phyloP scores from a whole-genome alignment of 1,140 invertebrate genomes.

The Sycophila sp. region DNA sequence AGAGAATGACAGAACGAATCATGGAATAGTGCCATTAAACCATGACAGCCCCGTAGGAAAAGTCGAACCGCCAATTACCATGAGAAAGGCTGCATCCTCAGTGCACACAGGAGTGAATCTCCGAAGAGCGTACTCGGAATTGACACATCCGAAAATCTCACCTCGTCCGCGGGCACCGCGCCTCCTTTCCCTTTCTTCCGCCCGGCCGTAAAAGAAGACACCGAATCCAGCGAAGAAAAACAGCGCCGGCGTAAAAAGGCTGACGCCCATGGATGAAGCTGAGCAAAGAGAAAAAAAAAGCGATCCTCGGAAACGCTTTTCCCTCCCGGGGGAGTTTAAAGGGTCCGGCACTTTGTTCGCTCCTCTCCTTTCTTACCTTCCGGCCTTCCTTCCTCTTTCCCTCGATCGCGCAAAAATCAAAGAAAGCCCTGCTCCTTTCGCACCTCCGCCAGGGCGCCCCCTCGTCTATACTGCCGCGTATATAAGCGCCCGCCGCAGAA shows the following conservation, averaged over 20 bases:
- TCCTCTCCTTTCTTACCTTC: not conserved
- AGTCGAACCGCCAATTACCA: conserved; percentile 11
- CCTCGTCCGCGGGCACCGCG: not conserved
- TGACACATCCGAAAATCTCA: conserved; percentile 27
- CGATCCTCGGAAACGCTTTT: too few species aligned
- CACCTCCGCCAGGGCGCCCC: too few species aligned
- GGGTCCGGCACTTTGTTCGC: conserved; percentile 18
- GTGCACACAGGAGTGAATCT: not conserved
- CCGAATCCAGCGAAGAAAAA: not conserved
- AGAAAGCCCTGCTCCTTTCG: not conserved
- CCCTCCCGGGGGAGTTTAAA: conserved; percentile 12
- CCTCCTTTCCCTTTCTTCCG: not conserved
- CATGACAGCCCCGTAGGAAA: not conserved
- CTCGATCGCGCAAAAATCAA: conserved; percentile 8
- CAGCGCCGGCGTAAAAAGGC: conserved; percentile 1
- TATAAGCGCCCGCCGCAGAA: not conserved
- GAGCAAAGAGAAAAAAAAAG: not conserved
- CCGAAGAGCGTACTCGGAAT: conserved; percentile 22
- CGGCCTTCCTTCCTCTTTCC: not conserved
- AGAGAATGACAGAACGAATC: too few species aligned
- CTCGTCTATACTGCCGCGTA: too few species aligned
- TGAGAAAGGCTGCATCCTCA: not conserved
- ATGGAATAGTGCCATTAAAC: too few species aligned
- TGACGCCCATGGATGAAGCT: not conserved
- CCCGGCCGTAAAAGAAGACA: not conserved